Percentiles rank a stretch among this genome's conserved stretches.
These are phyloP conservation scores for Phalangium opilio DNA, from an alignment of 2,888 invertebrate species.

Conservation along the genomic window DNA sequence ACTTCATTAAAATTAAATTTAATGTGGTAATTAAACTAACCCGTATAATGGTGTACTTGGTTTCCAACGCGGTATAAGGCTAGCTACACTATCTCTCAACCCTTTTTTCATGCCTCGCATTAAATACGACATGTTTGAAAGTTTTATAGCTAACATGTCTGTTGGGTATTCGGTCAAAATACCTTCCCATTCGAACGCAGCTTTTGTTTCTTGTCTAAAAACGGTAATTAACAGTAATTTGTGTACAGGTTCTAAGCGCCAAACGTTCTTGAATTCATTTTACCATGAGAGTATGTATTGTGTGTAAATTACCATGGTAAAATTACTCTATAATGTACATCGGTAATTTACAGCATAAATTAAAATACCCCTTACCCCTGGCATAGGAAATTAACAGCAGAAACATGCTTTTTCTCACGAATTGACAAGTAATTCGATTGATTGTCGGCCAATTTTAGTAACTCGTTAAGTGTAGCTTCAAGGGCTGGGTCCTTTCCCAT, in stretches of 20 bases:
- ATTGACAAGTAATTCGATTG: slow-evolving; percentile 22
- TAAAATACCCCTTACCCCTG: slow-evolving; percentile 25
- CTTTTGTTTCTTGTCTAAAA: slow-evolving; percentile 26
- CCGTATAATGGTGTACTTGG: slow-evolving; percentile 31
- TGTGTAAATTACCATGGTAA: too few species aligned
- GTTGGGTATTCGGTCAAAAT: slow-evolving; percentile 34
- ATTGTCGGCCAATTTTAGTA: slow-evolving; percentile 24
- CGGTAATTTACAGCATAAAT: too few species aligned
- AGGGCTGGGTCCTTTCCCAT: slow-evolving; percentile 27
- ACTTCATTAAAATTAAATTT: too few species aligned
- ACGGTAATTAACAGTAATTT: too few species aligned
- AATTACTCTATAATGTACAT: too few species aligned
- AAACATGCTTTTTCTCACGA: slow-evolving; percentile 33
- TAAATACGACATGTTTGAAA: slow-evolving; percentile 35
- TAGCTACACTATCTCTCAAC: slow-evolving; percentile 34
- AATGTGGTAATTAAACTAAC: too few species aligned
- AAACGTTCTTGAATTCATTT: too few species aligned
- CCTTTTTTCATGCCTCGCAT: slow-evolving; percentile 32
- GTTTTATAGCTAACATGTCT: slow-evolving; percentile 37
- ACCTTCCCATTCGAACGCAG: slow-evolving; percentile 34
- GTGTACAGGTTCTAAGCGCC: too few species aligned
- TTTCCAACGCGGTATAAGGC: slow-evolving; percentile 34
- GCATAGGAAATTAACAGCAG: slow-evolving; percentile 31
- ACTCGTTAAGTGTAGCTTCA: slow-evolving; percentile 25
- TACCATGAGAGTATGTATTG: too few species aligned